Evolutionary conservation across 2,888 invertebrate species (phyloP).

Genomic region (Scaptomyza cyrtandrae): DNA sequence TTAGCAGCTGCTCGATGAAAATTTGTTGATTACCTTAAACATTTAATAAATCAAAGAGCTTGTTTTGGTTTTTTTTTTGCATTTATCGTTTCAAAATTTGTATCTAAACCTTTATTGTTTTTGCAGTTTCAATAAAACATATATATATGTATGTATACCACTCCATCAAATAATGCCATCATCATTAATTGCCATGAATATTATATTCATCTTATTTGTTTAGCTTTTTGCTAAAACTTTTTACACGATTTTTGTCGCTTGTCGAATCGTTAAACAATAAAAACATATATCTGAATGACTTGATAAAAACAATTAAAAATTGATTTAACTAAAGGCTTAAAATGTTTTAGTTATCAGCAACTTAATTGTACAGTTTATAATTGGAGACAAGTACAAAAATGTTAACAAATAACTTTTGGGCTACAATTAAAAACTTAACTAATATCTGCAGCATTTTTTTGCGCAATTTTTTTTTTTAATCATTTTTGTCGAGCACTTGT

Average conservation of each 20-base stretch:
- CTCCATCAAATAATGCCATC: constrained; percentile 36
- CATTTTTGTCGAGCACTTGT: constrained; percentile 61
- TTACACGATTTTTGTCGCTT: constrained; percentile 32
- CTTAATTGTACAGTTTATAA: constrained; percentile 10
- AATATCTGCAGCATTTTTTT: constrained; percentile 66
- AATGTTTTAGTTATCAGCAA: constrained; percentile 18
- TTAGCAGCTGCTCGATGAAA: too few relatives aligned
- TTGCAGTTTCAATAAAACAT: constrained; percentile 78
- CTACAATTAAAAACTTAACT: constrained; percentile 50
- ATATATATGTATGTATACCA: constrained; percentile 30
- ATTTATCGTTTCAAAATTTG: constrained; percentile 84
- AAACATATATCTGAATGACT: background rate
- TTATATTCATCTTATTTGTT: constrained; percentile 38
- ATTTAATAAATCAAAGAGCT: background rate
- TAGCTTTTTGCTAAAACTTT: constrained; percentile 31
- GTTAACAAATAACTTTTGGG: constrained; percentile 34
- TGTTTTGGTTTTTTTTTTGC: constrained; percentile 47
- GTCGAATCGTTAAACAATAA: background rate
- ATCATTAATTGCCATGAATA: constrained; percentile 26
- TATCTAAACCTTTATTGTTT: constrained; percentile 84
- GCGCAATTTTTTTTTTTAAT: constrained; percentile 10
- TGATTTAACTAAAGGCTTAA: constrained; percentile 2
- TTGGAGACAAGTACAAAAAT: constrained; percentile 46
- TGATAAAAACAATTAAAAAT: constrained; percentile 14
- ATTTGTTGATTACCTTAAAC: background rate